Evolutionary conservation across 2,888 invertebrate genomes (phyloP).

Genomic region (Spodoptera littoralis): DNA sequence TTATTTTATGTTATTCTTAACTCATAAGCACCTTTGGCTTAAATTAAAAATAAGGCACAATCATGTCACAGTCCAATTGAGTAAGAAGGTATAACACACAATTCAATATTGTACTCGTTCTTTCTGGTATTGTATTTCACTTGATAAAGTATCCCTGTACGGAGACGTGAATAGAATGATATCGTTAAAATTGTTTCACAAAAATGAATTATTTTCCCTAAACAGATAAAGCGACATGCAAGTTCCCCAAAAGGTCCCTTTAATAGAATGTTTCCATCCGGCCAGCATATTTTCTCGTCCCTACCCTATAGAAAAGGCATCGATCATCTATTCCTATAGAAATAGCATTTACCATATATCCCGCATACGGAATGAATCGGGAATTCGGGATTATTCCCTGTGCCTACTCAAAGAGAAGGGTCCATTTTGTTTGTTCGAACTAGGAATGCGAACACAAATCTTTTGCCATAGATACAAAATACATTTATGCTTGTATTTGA

Average conservation of each 20-base stretch:
- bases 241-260: not conserved
- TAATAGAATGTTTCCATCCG: constrained; percentile 11
- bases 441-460: not conserved
- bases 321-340: constrained; percentile 40
- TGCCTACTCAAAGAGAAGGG: constrained; percentile 48
- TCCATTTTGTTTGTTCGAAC: constrained; percentile 39
- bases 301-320: constrained; percentile 37
- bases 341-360: constrained; percentile 42
- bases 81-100: too few relatives aligned
- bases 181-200: not conserved
- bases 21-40: too few relatives aligned
- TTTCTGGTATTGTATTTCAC: too few relatives aligned
- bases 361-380: constrained; percentile 17
- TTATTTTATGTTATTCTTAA: too few relatives aligned
- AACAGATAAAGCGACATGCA: constrained; percentile 19
- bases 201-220: not conserved
- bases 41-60: too few relatives aligned
- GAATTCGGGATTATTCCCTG: constrained; percentile 33
- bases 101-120: too few relatives aligned
- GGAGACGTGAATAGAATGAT: too few relatives aligned
- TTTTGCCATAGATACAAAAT: too few relatives aligned
- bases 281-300: constrained; percentile 26
- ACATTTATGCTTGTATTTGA: too few relatives aligned
- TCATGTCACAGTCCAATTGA: too few relatives aligned
- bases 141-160: too few relatives aligned